Percentiles rank a stretch among this genome's conserved stretches.
Conservation (phyloP, 2,797 vertebrate genomes). For the Aplochiton taeniatus region DNA sequence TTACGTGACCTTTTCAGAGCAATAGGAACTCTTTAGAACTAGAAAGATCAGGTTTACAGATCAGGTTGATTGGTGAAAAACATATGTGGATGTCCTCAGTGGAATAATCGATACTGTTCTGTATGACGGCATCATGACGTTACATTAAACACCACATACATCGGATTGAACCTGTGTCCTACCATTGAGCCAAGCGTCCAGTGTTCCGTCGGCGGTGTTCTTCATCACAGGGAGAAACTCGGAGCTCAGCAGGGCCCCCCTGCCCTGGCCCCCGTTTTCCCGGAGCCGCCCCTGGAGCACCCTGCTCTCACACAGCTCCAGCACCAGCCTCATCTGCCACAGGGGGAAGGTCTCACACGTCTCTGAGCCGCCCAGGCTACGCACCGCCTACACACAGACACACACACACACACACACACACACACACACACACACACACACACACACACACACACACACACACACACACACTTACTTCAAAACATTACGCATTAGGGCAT, state of each 20-base stretch:
- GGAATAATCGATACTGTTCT: too few species aligned
- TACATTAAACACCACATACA: too few species aligned
- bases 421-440: neutral
- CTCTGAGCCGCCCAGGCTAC: slow-evolving; percentile 77
- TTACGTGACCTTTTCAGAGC: too few species aligned
- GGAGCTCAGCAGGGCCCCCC: slow-evolving; percentile 86
- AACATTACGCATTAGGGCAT: neutral
- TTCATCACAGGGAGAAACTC: slow-evolving; percentile 96
- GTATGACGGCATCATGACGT: too few species aligned
- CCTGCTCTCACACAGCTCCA: slow-evolving; percentile 89
- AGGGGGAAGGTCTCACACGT: slow-evolving; percentile 88
- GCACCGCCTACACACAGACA: slow-evolving; percentile 76
- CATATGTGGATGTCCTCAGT: too few species aligned
- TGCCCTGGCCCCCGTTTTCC: slow-evolving; percentile 53
- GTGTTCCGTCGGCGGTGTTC: slow-evolving; percentile 83
- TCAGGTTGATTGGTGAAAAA: too few species aligned
- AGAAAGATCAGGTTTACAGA: too few species aligned
- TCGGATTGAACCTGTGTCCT: neutral
- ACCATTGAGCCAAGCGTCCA: slow-evolving; percentile 94
- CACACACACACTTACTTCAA: neutral
- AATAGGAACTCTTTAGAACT: too few species aligned
- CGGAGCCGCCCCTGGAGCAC: slow-evolving; percentile 78
- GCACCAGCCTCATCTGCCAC: slow-evolving; percentile 94
- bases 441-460: neutral
- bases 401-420: neutral